These are phyloP conservation scores for Macrosoma leucophasiata DNA, from an alignment of 2,888 invertebrate species.

Conservation along the genomic window DNA sequence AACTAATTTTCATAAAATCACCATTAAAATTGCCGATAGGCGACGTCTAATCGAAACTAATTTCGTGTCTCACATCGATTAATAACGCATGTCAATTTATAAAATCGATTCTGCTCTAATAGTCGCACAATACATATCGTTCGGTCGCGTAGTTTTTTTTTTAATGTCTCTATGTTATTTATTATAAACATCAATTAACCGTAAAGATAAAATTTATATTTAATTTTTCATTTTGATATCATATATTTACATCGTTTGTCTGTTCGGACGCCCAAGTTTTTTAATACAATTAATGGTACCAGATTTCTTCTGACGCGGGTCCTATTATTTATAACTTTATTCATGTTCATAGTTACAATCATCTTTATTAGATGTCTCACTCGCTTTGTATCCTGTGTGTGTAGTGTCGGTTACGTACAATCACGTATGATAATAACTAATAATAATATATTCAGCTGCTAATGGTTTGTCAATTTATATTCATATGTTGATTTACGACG, in stretches of 20 bases:
- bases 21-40: slow-evolving; percentile 27
- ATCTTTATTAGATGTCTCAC: too few species aligned
- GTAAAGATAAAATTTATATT: slow-evolving; percentile 56
- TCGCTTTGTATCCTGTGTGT: too few species aligned
- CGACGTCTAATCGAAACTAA: slow-evolving; percentile 21
- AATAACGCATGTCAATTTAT: slow-evolving; percentile 37
- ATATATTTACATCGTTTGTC: slow-evolving; percentile 39
- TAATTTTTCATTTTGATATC: slow-evolving; percentile 51
- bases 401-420: too few species aligned
- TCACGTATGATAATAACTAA: too few species aligned
- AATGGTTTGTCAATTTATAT: too few species aligned
- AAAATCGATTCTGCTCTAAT: slow-evolving; percentile 31
- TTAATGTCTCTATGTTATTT: slow-evolving; percentile 45
- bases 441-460: too few species aligned
- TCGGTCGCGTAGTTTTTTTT: slow-evolving; percentile 46
- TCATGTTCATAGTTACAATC: too few species aligned
- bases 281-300: too few species aligned
- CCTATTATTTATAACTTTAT: too few species aligned
- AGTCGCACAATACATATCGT: slow-evolving; percentile 20
- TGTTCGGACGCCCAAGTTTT: too few species aligned
- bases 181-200: slow-evolving; percentile 62
- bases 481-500: too few species aligned
- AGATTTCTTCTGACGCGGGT: too few species aligned
- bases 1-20: slow-evolving; percentile 28
- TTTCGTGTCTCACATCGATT: slow-evolving; percentile 23